Percentiles rank a stretch among this genome's conserved stretches.
These are phyloP conservation scores for Neomorphus geoffroyi DNA, from an alignment of 2,797 vertebrate species.

Conservation along the genomic window DNA sequence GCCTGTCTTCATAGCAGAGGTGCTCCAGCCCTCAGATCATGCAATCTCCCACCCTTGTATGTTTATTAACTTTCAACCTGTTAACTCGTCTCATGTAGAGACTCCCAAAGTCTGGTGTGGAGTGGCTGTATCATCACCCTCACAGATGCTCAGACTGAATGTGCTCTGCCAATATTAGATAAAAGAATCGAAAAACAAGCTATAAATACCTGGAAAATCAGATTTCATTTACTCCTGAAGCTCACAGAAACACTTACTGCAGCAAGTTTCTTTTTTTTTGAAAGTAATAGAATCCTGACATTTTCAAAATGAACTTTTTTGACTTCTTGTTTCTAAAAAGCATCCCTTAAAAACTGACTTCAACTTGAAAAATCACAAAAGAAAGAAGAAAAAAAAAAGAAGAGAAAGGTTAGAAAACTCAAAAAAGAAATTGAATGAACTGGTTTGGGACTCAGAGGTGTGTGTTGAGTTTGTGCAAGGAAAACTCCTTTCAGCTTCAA, in stretches of 20 bases:
- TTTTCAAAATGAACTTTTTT: background rate
- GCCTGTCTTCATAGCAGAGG: no score
- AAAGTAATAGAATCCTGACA: background rate
- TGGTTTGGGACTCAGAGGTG: background rate
- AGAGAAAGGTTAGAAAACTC: background rate
- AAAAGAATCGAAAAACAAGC: background rate
- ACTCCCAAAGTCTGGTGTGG: background rate
- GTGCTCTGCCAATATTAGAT: background rate
- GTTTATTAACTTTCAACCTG: background rate
- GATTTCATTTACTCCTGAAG: background rate
- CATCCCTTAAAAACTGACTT: background rate
- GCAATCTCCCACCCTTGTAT: background rate
- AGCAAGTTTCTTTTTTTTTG: background rate
- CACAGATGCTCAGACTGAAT: background rate
- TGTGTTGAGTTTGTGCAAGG: background rate
- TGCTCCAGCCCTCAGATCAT: no score
- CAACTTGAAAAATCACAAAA: background rate
- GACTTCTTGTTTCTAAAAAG: background rate
- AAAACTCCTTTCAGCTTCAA: background rate
- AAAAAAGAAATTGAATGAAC: background rate
- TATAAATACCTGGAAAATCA: background rate
- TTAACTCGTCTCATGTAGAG: background rate
- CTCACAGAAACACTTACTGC: background rate
- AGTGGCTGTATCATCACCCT: background rate
- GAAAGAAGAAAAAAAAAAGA: background rate